Conservation (phyloP, 2,113 vertebrate species). For the Chionomys nivalis region DNA sequence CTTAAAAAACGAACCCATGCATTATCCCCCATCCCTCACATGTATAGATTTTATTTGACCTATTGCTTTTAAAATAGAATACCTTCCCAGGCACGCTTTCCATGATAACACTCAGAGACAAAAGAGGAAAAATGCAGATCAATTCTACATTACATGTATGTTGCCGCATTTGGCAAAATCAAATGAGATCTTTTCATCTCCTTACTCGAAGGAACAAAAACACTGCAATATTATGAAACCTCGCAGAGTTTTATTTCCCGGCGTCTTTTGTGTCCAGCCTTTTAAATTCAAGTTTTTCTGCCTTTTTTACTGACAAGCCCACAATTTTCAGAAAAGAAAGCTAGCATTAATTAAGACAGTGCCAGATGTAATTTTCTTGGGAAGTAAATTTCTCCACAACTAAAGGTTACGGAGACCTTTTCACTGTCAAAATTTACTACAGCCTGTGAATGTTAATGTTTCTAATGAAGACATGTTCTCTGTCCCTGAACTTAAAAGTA, state of each 20-base stretch:
- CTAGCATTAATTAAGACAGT: slow-evolving; percentile 99
- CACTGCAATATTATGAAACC: slow-evolving; percentile 90
- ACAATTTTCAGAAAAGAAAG: slow-evolving; percentile 99
- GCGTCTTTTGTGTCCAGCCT: slow-evolving; percentile 90
- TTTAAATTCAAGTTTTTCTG: slow-evolving; percentile 89
- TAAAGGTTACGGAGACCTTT: slow-evolving; percentile 99
- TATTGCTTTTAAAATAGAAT: slow-evolving; percentile 88
- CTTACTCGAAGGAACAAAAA: slow-evolving; percentile 86
- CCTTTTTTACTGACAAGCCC: slow-evolving; percentile 97
- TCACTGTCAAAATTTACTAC: slow-evolving; percentile 99
- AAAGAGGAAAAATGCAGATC: slow-evolving; percentile 86
- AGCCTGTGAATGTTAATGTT: slow-evolving; percentile 99
- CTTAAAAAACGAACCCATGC: slow-evolving; percentile 81
- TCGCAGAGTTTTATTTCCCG: slow-evolving; percentile 88
- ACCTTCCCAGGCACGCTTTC: slow-evolving; percentile 81
- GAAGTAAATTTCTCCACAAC: slow-evolving; percentile 99
- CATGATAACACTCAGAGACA: slow-evolving; percentile 85
- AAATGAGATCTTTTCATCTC: slow-evolving; percentile 88
- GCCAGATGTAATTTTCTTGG: slow-evolving; percentile 99
- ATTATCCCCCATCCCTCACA: slow-evolving; percentile 75
- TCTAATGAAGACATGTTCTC: slow-evolving; percentile 99
- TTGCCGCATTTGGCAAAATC: slow-evolving; percentile 88
- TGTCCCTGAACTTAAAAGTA: slow-evolving; percentile 99
- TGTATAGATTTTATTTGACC: slow-evolving; percentile 88
- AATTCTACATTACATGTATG: slow-evolving; percentile 87